Evolutionary conservation across 2,888 invertebrate genomes (phyloP).

Genomic region (Argyresthia goedartella): DNA sequence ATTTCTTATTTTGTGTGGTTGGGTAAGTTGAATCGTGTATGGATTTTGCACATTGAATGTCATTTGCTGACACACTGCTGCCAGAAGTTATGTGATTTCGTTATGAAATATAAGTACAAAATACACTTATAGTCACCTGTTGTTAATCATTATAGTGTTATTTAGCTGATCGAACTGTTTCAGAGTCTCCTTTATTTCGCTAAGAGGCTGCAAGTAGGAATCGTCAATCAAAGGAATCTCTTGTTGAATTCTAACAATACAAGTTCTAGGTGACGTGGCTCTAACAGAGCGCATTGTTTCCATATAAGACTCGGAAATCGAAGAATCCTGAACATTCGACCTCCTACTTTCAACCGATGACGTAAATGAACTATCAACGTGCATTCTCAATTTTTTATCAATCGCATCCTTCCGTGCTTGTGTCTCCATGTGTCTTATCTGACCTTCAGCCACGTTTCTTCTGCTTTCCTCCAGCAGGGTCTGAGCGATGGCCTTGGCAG

Average conservation of each 20-base stretch:
- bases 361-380: neutral
- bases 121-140: conserved; percentile 61
- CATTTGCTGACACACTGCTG: too few relatives aligned
- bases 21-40: too few relatives aligned
- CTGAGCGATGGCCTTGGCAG: conserved; percentile 79
- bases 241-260: conserved; percentile 41
- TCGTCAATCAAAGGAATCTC: conserved; percentile 61
- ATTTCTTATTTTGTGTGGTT: too few relatives aligned
- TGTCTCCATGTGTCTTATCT: conserved; percentile 32
- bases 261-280: conserved; percentile 40
- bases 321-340: conserved; percentile 15
- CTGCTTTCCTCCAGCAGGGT: conserved; percentile 73
- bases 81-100: too few relatives aligned
- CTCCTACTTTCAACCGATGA: neutral
- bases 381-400: conserved; percentile 15
- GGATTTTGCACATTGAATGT: too few relatives aligned
- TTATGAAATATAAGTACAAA: too few relatives aligned
- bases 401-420: conserved; percentile 28
- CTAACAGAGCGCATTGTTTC: conserved; percentile 38
- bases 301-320: conserved; percentile 27
- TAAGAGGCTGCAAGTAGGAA: conserved; percentile 70
- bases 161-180: conserved; percentile 74
- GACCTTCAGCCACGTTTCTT: conserved; percentile 60
- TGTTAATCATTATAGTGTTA: conserved; percentile 70
- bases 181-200: conserved; percentile 72